These are phyloP conservation scores for Ornithoptera alexandrae DNA, from an alignment of 2,888 invertebrate species.

Conservation along the genomic window DNA sequence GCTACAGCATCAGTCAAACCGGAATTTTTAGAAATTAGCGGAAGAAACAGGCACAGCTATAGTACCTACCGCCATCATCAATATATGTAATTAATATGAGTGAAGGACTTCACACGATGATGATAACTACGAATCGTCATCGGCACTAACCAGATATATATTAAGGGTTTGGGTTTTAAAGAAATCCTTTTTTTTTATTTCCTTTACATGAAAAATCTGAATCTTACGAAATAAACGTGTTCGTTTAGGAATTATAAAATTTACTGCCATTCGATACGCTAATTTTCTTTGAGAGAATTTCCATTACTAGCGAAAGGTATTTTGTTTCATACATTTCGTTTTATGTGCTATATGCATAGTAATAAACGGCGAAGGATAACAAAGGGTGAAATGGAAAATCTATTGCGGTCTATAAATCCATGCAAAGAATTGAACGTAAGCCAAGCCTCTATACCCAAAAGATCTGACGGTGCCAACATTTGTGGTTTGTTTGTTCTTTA, in stretches of 20 bases:
- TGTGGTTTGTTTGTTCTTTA: conserved; percentile 21
- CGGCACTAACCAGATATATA: too few species aligned
- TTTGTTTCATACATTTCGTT: neutral
- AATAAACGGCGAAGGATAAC: neutral
- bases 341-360: neutral
- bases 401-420: neutral
- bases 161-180: too few species aligned
- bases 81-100: too few species aligned
- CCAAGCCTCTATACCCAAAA: conserved; percentile 18
- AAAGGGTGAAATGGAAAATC: neutral
- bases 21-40: too few species aligned
- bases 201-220: neutral
- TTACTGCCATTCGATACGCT: conserved; percentile 3
- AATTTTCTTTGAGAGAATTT: neutral
- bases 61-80: too few species aligned
- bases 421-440: conserved; percentile 17
- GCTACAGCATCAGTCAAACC: too few species aligned
- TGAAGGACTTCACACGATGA: too few species aligned
- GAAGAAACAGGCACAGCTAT: too few species aligned
- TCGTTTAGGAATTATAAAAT: neutral
- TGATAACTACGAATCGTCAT: too few species aligned
- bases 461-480: conserved; percentile 11
- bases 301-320: neutral
- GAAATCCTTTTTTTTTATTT: neutral
- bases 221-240: neutral